Conservation (phyloP, 2,113 vertebrate species). For the Corythoichthys intestinalis region DNA sequence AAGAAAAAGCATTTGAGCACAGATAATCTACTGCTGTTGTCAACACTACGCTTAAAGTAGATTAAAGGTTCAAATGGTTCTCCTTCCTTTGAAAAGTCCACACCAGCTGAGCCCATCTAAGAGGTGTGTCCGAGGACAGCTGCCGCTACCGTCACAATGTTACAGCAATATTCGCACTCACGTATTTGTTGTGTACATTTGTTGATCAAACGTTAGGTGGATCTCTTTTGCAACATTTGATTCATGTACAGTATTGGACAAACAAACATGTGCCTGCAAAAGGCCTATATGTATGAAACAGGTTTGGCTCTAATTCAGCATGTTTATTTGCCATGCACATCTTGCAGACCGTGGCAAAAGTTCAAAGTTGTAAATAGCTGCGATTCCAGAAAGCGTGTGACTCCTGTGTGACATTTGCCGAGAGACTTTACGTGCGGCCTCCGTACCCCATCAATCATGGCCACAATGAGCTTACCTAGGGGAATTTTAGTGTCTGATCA, state of each 20-base stretch:
- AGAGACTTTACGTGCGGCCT: slow-evolving; percentile 34
- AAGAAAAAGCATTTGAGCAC: neutral
- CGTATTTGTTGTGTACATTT: neutral
- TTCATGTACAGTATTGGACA: neutral
- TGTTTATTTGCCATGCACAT: neutral
- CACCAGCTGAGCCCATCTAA: slow-evolving; percentile 33
- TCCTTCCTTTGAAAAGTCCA: slow-evolving; percentile 33
- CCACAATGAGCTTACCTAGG: slow-evolving; percentile 4
- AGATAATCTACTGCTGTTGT: neutral
- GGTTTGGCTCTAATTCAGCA: neutral
- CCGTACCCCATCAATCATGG: slow-evolving; percentile 11
- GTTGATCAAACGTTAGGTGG: neutral
- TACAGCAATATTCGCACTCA: slow-evolving; percentile 2
- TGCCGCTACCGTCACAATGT: slow-evolving; percentile 22
- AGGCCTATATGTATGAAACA: neutral
- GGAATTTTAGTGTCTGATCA: slow-evolving; percentile 23
- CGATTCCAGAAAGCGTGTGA: slow-evolving; percentile 39
- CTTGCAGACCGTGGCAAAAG: neutral
- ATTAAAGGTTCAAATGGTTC: slow-evolving; percentile 30
- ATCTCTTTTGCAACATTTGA: neutral
- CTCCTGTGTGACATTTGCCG: slow-evolving; percentile 26
- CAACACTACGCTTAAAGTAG: slow-evolving; percentile 21
- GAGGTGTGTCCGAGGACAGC: slow-evolving; percentile 43
- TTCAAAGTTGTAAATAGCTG: slow-evolving; percentile 29
- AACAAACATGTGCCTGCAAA: neutral